Evolutionary conservation across 1,140 invertebrate species (phyloP), one percentile per base, ranked within the genome.

Genomic region (Rhizoglyphus robini): DNA sequence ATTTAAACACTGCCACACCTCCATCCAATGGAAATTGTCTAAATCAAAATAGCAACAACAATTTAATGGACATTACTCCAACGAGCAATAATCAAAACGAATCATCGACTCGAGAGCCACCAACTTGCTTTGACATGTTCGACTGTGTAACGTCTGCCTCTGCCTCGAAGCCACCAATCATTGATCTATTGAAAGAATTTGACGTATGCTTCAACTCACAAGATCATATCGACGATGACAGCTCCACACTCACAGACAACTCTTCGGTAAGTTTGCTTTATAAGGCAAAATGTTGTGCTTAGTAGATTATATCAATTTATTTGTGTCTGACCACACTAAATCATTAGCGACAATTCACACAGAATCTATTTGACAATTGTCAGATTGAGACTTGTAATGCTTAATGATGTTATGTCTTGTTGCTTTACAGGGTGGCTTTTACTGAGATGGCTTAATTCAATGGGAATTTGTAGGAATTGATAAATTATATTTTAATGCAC

Each of bases 161-260:
- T n/a, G n/a, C n/a, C 8, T 13, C 20, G 23, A 31, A 27, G 38
- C 32, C 48, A 25, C 34, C 63, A 36, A 65, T 48, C 4, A 57
- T 38, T 58, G 49, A 65, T 18, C 25, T 41, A 58, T 27, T 57
- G 5, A 65, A 65, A 65, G 63, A 65, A 23, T 65, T 65, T 54
- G 63, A 38, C 34, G 31, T 41, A 1, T 65, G 49, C 29, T 38
- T 48, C 15, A 57, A 65, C 46, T 27, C 25, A 25, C 18, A n/a
- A 27, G 36, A 61, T 41, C 31, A 36, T 13, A 36, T 61, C 31
- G 36, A 61, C 46, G 36, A 61, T 41, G 36, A 61, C 29, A 46
- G 59, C 29, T 41, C 59, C 13, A 61, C 59, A 59, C 25, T 59
- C 2, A 59, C 57, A n/a, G 57, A 59, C 18, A 59, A 31, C 25